Evolutionary conservation across 64 coral and sea anemone species (phyloP).

Genomic region (Stichodactyla helianthus): DNA sequence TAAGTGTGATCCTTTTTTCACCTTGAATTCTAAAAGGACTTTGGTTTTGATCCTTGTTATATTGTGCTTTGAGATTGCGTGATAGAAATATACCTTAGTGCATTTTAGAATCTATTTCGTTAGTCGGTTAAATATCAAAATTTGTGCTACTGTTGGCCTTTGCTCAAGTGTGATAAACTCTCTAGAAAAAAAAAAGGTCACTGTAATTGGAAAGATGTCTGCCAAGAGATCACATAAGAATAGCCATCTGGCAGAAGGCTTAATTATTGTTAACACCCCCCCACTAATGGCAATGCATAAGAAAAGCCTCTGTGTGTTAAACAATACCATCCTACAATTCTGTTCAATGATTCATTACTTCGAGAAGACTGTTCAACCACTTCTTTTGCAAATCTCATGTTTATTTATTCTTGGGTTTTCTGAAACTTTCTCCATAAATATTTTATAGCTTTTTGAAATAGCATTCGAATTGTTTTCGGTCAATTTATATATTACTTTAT

Average conservation of each 20-base stretch:
- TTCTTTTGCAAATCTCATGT: not conserved
- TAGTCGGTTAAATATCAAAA: not conserved
- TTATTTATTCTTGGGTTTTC: not conserved
- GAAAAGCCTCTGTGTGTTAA: not conserved
- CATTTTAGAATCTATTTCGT: not conserved
- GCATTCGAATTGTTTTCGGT: not conserved
- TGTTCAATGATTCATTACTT: not conserved
- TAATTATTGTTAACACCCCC: not conserved
- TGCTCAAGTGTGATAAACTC: not conserved
- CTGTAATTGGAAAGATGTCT: conserved; percentile 7
- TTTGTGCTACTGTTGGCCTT: not conserved
- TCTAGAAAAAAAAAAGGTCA: not conserved
- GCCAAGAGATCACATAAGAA: not conserved
- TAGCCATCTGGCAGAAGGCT: not conserved
- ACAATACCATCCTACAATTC: not conserved
- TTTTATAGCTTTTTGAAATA: not conserved
- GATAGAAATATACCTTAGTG: not conserved
- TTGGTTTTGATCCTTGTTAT: too few species aligned
- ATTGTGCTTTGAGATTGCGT: too few species aligned
- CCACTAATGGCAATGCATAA: not conserved
- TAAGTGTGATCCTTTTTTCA: not conserved
- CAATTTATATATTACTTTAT: not conserved
- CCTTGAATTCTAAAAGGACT: not conserved
- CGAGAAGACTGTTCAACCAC: not conserved
- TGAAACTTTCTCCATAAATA: not conserved